phyloP scores from a whole-genome alignment of 2,113 vertebrate genomes.

The Calcarius ornatus region DNA sequence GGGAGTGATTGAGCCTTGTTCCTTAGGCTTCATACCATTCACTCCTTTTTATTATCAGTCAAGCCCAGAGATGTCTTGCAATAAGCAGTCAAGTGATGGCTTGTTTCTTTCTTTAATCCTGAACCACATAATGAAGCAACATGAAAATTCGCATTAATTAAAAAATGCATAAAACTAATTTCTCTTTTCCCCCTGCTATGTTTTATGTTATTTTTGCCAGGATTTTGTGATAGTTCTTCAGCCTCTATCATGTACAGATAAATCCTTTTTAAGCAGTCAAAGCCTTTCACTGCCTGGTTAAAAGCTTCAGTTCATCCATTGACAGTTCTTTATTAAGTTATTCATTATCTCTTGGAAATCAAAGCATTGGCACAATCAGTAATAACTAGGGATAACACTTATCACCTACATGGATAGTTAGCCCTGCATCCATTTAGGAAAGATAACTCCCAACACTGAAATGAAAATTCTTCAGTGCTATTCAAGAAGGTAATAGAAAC shows the following conservation, averaged over 20 bases:
- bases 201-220: conserved; percentile 31
- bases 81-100: conserved; percentile 60
- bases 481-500: conserved; percentile 39
- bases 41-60: conserved; percentile 64
- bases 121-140: conserved; percentile 51
- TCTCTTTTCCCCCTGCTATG: neutral
- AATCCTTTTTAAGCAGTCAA: conserved; percentile 60
- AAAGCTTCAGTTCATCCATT: neutral
- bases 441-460: conserved; percentile 19
- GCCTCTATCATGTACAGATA: conserved; percentile 35
- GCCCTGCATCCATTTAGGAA: conserved; percentile 46
- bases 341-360: conserved; percentile 63
- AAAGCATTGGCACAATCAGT: conserved; percentile 55
- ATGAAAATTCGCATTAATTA: conserved; percentile 46
- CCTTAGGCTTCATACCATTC: conserved; percentile 63
- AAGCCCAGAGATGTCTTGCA: conserved; percentile 64
- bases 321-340: conserved; percentile 44
- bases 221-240: conserved; percentile 41
- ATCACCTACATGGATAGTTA: conserved; percentile 52
- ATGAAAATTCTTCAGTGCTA: conserved; percentile 36
- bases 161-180: neutral
- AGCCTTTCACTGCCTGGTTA: conserved; percentile 7
- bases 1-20: conserved; percentile 71
- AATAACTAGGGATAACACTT: conserved; percentile 48
- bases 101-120: conserved; percentile 63